These are phyloP conservation scores for Cochlearius cochlearius DNA, from an alignment of 2,113 vertebrate species.

Conservation along the genomic window DNA sequence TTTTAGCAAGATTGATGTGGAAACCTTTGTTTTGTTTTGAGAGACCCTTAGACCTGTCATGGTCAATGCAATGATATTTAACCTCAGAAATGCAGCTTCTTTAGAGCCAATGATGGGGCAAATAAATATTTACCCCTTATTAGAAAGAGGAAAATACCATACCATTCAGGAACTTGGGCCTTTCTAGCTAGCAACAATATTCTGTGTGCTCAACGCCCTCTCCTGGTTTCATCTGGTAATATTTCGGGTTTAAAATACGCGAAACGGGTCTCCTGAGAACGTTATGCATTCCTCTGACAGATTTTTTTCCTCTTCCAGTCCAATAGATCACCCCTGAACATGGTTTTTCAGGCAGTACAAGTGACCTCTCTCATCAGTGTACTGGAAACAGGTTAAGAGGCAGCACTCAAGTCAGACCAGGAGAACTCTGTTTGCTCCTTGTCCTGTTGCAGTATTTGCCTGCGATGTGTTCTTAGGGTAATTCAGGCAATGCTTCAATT, in stretches of 20 bases:
- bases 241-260: neutral
- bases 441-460: neutral
- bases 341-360: neutral
- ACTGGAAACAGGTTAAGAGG: neutral
- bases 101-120: neutral
- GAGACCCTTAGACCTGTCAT: neutral
- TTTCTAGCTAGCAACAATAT: neutral
- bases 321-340: fast-evolving
- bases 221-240: slow-evolving; percentile 70
- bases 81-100: neutral
- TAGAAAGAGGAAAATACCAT: neutral
- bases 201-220: slow-evolving; percentile 72
- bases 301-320: neutral
- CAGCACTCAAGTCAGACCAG: neutral
- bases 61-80: neutral
- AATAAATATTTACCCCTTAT: neutral
- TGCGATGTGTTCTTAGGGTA: fast-evolving
- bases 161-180: neutral
- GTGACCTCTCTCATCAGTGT: neutral
- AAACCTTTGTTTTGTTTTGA: slow-evolving; percentile 5
- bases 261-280: neutral
- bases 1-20: neutral
- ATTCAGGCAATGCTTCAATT: neutral
- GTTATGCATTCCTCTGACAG: neutral
- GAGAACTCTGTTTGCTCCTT: neutral